Percentiles rank a stretch among this genome's conserved stretches.
Conservation (phyloP, 2,888 invertebrate species). For the Hyles lineata region DNA sequence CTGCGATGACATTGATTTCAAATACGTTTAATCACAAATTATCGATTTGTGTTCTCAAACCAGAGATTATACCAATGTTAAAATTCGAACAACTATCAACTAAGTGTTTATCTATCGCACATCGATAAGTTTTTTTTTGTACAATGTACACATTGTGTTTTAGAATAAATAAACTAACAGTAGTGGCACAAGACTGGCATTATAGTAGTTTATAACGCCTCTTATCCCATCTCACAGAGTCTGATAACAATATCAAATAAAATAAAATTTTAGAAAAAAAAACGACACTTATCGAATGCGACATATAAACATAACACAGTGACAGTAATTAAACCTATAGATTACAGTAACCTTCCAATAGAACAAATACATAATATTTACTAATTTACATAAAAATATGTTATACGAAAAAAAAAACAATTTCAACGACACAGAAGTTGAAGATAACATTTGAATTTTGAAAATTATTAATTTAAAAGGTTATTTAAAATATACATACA, state of each 20-base stretch:
- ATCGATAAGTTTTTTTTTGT: background rate
- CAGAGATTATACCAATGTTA: background rate
- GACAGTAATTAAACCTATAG: background rate
- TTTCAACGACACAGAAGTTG: background rate
- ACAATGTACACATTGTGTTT: no score
- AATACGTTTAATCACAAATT: background rate
- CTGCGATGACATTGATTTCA: background rate
- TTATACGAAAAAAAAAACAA: background rate
- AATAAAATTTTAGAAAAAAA: no score
- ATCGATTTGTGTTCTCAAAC: background rate
- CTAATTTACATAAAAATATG: background rate
- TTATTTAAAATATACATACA: background rate
- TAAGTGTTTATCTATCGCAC: background rate
- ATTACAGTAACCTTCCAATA: constrained; percentile 7
- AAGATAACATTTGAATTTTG: background rate
- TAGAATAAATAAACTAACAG: background rate
- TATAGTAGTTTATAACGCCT: background rate
- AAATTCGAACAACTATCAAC: background rate
- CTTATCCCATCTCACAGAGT: background rate
- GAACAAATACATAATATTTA: background rate
- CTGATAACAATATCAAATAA: background rate
- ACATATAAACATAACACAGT: background rate
- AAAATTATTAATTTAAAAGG: background rate
- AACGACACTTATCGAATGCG: background rate
- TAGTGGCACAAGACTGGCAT: background rate